Base-by-base conservation (phyloP, 2,113 vertebrate species). In the Rafetus swinhoei region DNA sequence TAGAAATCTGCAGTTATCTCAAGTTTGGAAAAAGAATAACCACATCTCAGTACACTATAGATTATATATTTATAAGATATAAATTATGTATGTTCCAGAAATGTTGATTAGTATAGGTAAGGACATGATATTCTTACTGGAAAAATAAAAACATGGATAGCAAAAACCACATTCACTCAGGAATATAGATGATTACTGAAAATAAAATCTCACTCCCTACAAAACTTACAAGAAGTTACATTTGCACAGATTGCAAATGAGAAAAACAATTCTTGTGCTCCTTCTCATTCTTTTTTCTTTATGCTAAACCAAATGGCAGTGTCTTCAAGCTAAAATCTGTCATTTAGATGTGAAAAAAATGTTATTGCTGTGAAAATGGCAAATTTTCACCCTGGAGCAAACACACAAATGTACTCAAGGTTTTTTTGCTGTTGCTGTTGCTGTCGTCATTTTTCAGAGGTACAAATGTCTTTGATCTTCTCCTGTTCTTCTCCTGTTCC, bases 21-120 rank as follows among this genome's bases (percentile, higher is more conserved):
- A 54, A 11, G 2, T 5, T n/a, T 82, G 62, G 53, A 32, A 57
- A 27, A 82, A 72, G 18, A 1, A 0, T 2, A 27, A 57, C 19
- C 12, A 74, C n/a, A 74, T 32, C 5, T 79, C 29, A 86, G 22
- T 14, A 52, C 32, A n/a, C 14, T 27, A 3, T 24, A 53, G 10
- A 87, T 45, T 45, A 45, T 45, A 45, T 45, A 45, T 45, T 45
- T 45, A 45, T 45, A 45, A 45, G 45, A 45, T 45, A 45, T 45
- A 45, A 45, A 45, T 45, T 45, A 45, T 45, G 45, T 45, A 45
- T 45, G 45, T 32, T 72, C 32, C 65, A n/a, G 16, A 19, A 72
- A n/a, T 32, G 6, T 7, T 69, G 65, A 16, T 72, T 72, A 19
- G 29, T 72, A n/a, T 6, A 6, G 29, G 65, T 35, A 35, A 3